A percentile compares a stretch with the other conserved stretches of the same genome.
Conservation (phyloP, 92 coral and sea anemone species). For the Hydrozoanthus gracilis region DNA sequence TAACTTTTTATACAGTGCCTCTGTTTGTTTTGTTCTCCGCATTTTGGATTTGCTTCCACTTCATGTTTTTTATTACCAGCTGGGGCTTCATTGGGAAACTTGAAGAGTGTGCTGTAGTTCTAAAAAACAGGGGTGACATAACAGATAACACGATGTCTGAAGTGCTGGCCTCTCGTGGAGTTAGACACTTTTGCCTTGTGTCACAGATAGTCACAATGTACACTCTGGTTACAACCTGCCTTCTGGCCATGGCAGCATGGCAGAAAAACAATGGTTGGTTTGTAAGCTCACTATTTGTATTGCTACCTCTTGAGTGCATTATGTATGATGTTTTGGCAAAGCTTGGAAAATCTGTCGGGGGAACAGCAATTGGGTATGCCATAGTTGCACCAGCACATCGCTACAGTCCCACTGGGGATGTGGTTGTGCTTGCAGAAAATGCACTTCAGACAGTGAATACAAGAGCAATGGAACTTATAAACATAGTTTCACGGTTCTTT, state of each 20-base stretch:
- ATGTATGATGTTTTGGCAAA: constrained; percentile 88
- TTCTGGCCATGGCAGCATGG: constrained; percentile 84
- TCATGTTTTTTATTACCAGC: constrained; percentile 85
- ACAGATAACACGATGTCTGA: constrained; percentile 89
- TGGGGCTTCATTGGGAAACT: constrained; percentile 96
- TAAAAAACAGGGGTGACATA: constrained; percentile 79
- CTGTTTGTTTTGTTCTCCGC: constrained; percentile 73
- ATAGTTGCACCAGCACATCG: constrained; percentile 90
- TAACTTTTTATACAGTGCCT: constrained; percentile 80
- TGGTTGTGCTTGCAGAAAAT: constrained; percentile 79
- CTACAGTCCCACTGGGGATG: constrained; percentile 78
- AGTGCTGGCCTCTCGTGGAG: constrained; percentile 92
- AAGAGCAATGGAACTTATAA: constrained; percentile 84
- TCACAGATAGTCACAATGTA: constrained; percentile 87
- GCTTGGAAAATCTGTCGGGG: constrained; percentile 94
- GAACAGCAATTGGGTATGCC: constrained; percentile 99
- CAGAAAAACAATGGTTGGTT: constrained; percentile 83
- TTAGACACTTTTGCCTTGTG: constrained; percentile 93
- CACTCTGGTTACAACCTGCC: constrained; percentile 78
- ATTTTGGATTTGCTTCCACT: constrained; percentile 88
- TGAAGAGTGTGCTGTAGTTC: constrained; percentile 85
- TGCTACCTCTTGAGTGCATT: constrained; percentile 88
- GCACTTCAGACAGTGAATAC: constrained; percentile 81
- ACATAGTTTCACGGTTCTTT: constrained; percentile 85
- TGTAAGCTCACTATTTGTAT: constrained; percentile 77